phyloP scores from a whole-genome alignment of 2,113 vertebrate species.

The Leptodactylus fuscus region DNA sequence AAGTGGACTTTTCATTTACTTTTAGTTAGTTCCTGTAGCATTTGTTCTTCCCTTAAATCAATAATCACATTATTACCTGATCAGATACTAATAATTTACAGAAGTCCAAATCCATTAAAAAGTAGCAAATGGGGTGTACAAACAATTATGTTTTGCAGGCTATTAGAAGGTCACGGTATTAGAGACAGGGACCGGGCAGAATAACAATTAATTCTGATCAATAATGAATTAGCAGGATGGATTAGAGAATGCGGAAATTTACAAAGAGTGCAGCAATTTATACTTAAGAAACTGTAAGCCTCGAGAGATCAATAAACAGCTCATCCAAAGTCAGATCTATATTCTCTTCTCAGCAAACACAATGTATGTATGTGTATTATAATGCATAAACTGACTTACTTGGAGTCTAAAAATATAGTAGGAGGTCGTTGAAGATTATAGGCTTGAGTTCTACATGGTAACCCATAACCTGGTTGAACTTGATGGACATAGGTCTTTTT shows the following conservation, averaged over 20 bases:
- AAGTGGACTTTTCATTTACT: neutral
- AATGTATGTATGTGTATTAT: neutral
- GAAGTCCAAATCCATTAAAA: neutral
- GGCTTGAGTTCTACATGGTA: too few species aligned
- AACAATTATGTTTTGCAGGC: conserved; percentile 11
- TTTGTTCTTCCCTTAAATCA: neutral
- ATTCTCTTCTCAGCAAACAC: neutral
- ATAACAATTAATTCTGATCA: conserved; percentile 47
- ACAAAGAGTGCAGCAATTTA: conserved; percentile 11
- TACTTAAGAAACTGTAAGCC: conserved; percentile 26
- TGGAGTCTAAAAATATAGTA: too few species aligned
- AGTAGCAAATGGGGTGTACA: neutral
- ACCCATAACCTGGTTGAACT: too few species aligned
- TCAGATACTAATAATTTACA: neutral
- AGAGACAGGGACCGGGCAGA: conserved; percentile 4
- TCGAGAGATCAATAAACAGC: neutral
- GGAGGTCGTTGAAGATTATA: too few species aligned
- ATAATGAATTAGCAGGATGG: conserved; percentile 44
- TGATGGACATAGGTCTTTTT: too few species aligned
- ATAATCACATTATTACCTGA: neutral
- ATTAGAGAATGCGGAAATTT: conserved; percentile 21
- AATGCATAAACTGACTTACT: neutral
- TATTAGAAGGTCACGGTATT: conserved; percentile 36
- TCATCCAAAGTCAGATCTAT: conserved; percentile 5
- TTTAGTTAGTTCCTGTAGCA: neutral